These are phyloP conservation scores for Prionace glauca DNA, from an alignment of 2,797 vertebrate species.

Conservation along the genomic window DNA sequence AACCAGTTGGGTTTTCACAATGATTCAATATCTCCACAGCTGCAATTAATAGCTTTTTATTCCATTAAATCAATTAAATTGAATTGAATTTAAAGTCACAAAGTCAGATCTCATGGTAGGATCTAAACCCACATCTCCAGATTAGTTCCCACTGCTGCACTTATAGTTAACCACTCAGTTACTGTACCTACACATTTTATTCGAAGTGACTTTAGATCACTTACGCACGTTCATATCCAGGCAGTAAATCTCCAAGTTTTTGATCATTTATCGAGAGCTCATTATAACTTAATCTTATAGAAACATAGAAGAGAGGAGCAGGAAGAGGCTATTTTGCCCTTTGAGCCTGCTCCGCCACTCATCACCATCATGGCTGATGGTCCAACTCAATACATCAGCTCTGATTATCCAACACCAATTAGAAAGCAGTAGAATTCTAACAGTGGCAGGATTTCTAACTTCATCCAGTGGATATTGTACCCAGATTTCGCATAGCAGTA, in stretches of 20 bases:
- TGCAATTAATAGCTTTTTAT: neutral
- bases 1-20: neutral
- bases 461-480: neutral
- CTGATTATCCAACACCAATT: neutral
- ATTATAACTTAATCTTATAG: neutral
- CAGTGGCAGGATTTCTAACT: neutral
- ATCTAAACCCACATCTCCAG: neutral
- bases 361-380: too few relatives aligned
- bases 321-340: too few relatives aligned
- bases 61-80: neutral
- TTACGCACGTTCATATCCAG: neutral
- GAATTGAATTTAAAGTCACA: neutral
- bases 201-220: neutral
- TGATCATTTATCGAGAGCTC: neutral
- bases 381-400: neutral
- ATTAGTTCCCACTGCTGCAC: neutral
- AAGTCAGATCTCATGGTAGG: neutral
- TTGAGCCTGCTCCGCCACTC: too few relatives aligned
- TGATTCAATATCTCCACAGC: neutral
- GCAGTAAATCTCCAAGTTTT: neutral
- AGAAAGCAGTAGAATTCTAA: neutral
- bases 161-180: neutral
- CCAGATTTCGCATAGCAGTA: neutral
- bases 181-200: neutral
- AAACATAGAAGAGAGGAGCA: neutral